A percentile compares a stretch with the other conserved stretches of the same genome.
Conservation (phyloP, 2,113 vertebrate species). For the Tetrao urogallus region DNA sequence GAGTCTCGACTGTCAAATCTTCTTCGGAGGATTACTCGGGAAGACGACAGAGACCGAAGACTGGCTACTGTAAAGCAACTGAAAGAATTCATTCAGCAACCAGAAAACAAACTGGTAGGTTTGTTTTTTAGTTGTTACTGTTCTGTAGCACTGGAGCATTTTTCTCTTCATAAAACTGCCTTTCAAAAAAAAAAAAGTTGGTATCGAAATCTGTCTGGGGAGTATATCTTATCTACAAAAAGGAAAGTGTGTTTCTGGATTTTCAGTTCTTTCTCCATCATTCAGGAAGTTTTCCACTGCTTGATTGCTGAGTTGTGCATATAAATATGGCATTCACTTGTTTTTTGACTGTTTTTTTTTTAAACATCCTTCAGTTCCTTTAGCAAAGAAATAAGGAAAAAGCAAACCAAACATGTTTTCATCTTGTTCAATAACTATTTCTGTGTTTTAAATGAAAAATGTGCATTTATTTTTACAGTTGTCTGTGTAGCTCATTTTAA, state of each 20-base stretch:
- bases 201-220: neutral
- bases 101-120: slow-evolving; percentile 96
- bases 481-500: neutral
- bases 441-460: neutral
- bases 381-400: neutral
- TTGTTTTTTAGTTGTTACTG: neutral
- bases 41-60: slow-evolving; percentile 99
- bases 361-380: neutral
- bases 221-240: neutral
- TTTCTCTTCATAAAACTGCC: neutral
- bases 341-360: neutral
- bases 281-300: neutral
- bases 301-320: neutral
- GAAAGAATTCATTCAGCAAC: slow-evolving; percentile 97
- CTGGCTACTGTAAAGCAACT: slow-evolving; percentile 97
- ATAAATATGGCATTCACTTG: neutral
- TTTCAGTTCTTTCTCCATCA: neutral
- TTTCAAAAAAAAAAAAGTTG: neutral
- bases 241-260: neutral
- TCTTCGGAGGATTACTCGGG: slow-evolving; percentile 97
- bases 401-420: neutral
- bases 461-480: neutral
- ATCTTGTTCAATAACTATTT: neutral
- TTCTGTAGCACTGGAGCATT: neutral
- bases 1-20: slow-evolving; percentile 99